Base-by-base conservation (phyloP, 2,888 invertebrate species). In the Rotaria magnacalcarata region DNA sequence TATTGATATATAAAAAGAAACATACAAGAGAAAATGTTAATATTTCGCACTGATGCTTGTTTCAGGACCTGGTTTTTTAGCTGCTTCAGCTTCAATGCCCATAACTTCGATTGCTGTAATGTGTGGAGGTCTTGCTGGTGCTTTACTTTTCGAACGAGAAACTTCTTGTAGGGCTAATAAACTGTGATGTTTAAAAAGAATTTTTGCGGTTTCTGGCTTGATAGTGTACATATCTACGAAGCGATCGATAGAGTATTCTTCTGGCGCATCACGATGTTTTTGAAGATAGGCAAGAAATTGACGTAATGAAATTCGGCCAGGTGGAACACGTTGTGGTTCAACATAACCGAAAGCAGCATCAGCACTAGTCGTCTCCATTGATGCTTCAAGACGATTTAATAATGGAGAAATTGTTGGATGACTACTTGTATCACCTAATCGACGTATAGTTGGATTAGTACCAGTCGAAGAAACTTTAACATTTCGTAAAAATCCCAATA, bases 231-330 rank as follows among this genome's bases (percentile, higher is more conserved):
- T 80, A n/a, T 80, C 47, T n/a, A 16, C 1, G 19, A 80, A 80
- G 47, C 47, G 80, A 41, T 80, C 43, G 6, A 80, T 47, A 47
- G 43, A n/a, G 47, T 47, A 80, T 47, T 80, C 80, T 8, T 80
- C 24, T 16, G 80, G 80, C 14, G 43, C 24, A 47, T 80, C 80
- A 47, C 43, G 24, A 47, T 47, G 47, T 47, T 80, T 24, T 80
- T 80, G 80, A n/a, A 80, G 47, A 47, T 80, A 80, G 11, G 47
- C n/a, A 47, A 80, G 80, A 80, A 80, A 80, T n/a, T 80, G 80
- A 80, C 80, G 80, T 47, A 80, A 47, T 80, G 80, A 47, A 34
- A 80, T 14, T 10, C 47, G 43, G 47, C 80, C 80, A 11, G 80
- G 43, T 11, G 43, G 80, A 24, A 80, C 34, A 24, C 47, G 80